Evolutionary conservation across 2,888 invertebrate genomes (phyloP), one percentile per base, ranked within the genome.

Genomic region (Baronia brevicornis): DNA sequence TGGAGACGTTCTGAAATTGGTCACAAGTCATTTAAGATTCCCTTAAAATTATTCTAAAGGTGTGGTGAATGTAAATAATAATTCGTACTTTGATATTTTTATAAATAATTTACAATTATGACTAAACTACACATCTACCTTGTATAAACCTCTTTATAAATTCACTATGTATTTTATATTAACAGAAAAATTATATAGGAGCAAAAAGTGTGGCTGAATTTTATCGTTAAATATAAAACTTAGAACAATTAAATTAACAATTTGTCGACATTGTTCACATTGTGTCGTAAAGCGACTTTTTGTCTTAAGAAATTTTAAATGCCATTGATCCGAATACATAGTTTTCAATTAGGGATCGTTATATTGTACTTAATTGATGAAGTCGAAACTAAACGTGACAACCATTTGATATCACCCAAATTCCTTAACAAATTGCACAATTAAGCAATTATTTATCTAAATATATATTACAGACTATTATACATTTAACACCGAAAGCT

Each of bases 111-210:
- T 74, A 72, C 69, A 63, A 68, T 67, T 73, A 74, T 60, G 49
- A 60, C 80, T 82, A 80, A 57, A 48, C 79, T 80, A 79, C 77
- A 63, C 64, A 57, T 73, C 84, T 84, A 84, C 84, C 84, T 84
- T 84, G 84, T 84, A 82, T 84, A 78, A 82, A 84, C 84, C 84
- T 82, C 82, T 62, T 80, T 67, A 72, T 67, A 75, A 77, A 77
- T 74, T 69, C 68, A 68, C 67, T 71, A 75, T 71, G 64, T 36
- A 48, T 51, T 48, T 49, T 45, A 46, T 38, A 46, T 45, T 45
- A 40, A 46, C 44, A 47, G 36, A 42, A 49, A 54, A 53, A 46
- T 46, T 28, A 37, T 36, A 33, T 36, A 9, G 9, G 25, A 8
- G 26, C 8, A 12, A 21, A 10, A 21, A 20, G 22, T 17, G 13